Conservation (phyloP, 2,888 invertebrate genomes). For the Octonoba sinensis region DNA sequence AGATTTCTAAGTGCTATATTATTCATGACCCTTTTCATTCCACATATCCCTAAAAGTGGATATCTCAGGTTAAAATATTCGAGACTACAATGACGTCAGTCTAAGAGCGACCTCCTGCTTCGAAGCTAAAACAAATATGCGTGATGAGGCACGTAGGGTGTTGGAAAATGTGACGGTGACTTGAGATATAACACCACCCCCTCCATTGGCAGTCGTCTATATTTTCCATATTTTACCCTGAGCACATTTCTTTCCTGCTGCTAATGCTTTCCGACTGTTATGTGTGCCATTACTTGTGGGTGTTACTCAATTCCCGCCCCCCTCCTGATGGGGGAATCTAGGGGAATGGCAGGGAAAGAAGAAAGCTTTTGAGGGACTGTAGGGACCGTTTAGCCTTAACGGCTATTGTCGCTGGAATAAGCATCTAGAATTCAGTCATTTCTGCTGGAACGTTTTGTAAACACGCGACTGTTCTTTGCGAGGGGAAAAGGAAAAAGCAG, state of each 20-base stretch:
- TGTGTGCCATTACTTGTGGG: constrained; percentile 13
- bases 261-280: constrained; percentile 17
- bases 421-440: constrained; percentile 7
- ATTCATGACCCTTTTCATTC: too few relatives aligned
- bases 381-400: too few relatives aligned
- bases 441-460: constrained; percentile 18
- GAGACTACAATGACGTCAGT: too few relatives aligned
- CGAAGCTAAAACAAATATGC: too few relatives aligned
- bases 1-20: too few relatives aligned
- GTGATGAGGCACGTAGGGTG: too few relatives aligned
- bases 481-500: constrained; percentile 7
- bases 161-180: constrained; percentile 1
- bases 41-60: too few relatives aligned
- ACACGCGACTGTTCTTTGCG: constrained; percentile 25
- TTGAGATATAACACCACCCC: constrained; percentile 6
- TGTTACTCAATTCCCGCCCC: not conserved
- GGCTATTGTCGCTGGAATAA: too few relatives aligned
- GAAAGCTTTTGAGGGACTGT: too few relatives aligned
- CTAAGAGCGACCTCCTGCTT: too few relatives aligned
- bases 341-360: too few relatives aligned
- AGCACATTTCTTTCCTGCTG: constrained; percentile 5
- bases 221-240: constrained; percentile 17
- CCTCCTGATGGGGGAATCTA: not conserved
- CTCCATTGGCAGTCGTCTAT: not conserved
- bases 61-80: too few relatives aligned